Evolutionary conservation across 1,140 invertebrate species (phyloP).

Genomic region (Drosophila fuyamai): DNA sequence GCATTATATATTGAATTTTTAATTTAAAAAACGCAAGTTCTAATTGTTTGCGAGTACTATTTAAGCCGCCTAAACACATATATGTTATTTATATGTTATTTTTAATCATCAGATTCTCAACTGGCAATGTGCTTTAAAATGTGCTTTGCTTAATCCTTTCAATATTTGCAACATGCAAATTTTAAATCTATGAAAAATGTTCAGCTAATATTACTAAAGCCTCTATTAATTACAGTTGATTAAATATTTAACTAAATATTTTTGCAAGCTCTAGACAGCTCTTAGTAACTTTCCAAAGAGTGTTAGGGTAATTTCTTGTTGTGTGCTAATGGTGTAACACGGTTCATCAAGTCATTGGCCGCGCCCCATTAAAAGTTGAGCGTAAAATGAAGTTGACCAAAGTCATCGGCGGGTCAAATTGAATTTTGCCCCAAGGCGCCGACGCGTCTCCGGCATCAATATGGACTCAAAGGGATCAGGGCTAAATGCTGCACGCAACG

Average conservation of each 20-base stretch:
- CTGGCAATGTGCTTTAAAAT: no score
- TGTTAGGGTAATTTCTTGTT: background rate
- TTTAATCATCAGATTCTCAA: no score
- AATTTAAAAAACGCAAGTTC: no score
- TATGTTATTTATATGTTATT: no score
- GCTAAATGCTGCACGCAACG: slow-evolving; percentile 79
- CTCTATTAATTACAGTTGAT: background rate
- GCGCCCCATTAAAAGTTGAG: slow-evolving; percentile 66
- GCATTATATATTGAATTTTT: no score
- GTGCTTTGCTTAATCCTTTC: no score
- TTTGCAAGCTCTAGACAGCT: background rate
- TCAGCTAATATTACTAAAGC: no score
- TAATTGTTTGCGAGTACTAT: no score
- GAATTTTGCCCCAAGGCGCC: slow-evolving; percentile 53
- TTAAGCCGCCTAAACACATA: no score
- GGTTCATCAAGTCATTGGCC: slow-evolving; percentile 66
- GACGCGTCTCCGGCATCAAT: slow-evolving; percentile 55
- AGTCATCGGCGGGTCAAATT: slow-evolving; percentile 59
- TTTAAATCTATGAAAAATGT: no score
- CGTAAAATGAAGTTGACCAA: slow-evolving; percentile 72
- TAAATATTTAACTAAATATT: background rate
- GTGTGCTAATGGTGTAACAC: background rate
- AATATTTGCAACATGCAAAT: no score
- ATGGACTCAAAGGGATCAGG: slow-evolving; percentile 76
- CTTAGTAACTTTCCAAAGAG: background rate